Conservation (phyloP, 2,113 vertebrate species). For the Xerus inauris region DNA sequence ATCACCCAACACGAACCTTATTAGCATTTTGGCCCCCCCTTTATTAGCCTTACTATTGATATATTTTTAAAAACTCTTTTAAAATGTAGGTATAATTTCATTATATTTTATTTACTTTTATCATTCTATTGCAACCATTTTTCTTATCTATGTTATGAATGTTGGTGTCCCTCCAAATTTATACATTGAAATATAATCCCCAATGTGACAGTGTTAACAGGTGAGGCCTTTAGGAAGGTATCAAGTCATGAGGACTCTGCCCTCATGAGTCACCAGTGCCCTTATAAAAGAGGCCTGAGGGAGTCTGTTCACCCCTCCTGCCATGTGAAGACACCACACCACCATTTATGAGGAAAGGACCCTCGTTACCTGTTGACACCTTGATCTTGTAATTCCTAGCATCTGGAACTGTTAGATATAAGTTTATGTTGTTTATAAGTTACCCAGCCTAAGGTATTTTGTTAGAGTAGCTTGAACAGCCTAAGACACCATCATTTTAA, state of each 20-base stretch:
- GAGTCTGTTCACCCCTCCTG: neutral
- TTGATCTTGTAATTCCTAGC: neutral
- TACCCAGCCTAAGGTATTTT: neutral
- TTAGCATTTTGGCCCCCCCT: neutral
- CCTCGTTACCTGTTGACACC: neutral
- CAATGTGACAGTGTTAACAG: neutral
- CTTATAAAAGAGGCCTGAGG: neutral
- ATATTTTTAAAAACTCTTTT: neutral
- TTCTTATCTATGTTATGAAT: neutral
- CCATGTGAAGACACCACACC: neutral
- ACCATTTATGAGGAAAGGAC: neutral
- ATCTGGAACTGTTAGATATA: neutral
- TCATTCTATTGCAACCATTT: neutral
- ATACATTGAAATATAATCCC: neutral
- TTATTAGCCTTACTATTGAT: neutral
- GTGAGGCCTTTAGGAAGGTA: neutral
- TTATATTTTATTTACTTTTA: neutral
- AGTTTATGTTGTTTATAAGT: neutral
- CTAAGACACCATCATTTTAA: neutral
- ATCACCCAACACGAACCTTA: neutral
- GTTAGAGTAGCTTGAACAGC: neutral
- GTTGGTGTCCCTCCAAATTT: neutral
- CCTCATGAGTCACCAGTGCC: too few relatives aligned
- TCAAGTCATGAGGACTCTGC: neutral
- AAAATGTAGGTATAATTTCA: neutral